phyloP scores from a whole-genome alignment of 1,140 invertebrate genomes.

The Diabrotica virgifera region DNA sequence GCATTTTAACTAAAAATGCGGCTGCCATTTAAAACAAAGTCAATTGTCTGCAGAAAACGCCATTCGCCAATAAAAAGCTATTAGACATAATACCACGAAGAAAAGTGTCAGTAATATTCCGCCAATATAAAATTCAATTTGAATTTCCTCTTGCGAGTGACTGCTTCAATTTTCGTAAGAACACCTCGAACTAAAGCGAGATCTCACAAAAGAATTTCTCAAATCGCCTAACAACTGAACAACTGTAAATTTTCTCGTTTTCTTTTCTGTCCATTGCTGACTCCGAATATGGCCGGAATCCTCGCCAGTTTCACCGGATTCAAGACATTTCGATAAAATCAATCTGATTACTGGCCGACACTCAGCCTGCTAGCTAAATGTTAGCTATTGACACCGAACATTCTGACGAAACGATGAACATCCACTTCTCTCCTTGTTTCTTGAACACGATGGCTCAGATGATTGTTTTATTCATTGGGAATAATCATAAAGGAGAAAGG shows the following conservation, averaged over 20 bases:
- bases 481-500: not conserved
- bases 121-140: not conserved
- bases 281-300: not conserved
- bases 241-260: slow-evolving; percentile 1
- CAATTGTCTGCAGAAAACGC: too few species aligned
- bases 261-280: slow-evolving; percentile 2
- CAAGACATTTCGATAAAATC: not conserved
- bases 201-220: not conserved
- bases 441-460: not conserved
- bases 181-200: not conserved
- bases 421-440: slow-evolving; percentile 1
- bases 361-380: not conserved
- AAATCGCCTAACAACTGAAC: not conserved
- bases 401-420: not conserved
- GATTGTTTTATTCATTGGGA: slow-evolving; percentile 1
- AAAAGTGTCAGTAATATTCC: too few species aligned
- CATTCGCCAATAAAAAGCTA: too few species aligned
- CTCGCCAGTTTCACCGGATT: not conserved
- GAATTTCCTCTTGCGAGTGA: not conserved
- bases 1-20: too few species aligned
- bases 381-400: not conserved
- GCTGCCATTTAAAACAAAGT: too few species aligned
- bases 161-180: not conserved
- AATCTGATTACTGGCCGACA: not conserved
- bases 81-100: too few species aligned